Evolutionary conservation across 2,113 vertebrate genomes (phyloP).

Genomic region (Alouatta palliata): DNA sequence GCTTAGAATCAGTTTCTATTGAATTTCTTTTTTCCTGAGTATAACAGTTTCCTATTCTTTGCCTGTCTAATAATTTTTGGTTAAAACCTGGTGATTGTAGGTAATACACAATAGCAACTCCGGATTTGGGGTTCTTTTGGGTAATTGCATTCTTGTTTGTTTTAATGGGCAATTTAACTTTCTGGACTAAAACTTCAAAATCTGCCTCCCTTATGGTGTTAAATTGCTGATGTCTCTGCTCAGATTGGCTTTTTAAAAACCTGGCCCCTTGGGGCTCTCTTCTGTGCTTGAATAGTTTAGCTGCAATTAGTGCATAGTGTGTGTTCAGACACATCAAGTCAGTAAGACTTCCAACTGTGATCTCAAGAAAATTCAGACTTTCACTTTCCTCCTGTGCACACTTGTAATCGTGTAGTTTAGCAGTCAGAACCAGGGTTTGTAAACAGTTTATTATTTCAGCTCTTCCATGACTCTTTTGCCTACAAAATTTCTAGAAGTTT

Average conservation of each 20-base stretch:
- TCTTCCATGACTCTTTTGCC: not conserved
- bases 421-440: not conserved
- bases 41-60: not conserved
- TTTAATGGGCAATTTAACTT: not conserved
- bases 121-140: not conserved
- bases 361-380: not conserved
- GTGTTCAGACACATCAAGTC: not conserved
- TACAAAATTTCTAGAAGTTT: not conserved
- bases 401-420: not conserved
- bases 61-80: not conserved
- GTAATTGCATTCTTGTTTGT: not conserved
- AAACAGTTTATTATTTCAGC: not conserved
- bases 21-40: not conserved
- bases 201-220: not conserved
- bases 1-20: not conserved
- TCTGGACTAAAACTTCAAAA: not conserved
- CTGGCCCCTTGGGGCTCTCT: not conserved
- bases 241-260: not conserved
- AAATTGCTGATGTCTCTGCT: not conserved
- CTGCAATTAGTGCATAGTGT: not conserved
- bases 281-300: not conserved
- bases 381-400: not conserved
- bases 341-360: not conserved
- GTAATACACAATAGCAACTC: not conserved
- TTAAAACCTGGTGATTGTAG: not conserved